These are phyloP conservation scores for Tachyglossus aculeatus DNA, from an alignment of 2,797 vertebrate species.

Conservation along the genomic window DNA sequence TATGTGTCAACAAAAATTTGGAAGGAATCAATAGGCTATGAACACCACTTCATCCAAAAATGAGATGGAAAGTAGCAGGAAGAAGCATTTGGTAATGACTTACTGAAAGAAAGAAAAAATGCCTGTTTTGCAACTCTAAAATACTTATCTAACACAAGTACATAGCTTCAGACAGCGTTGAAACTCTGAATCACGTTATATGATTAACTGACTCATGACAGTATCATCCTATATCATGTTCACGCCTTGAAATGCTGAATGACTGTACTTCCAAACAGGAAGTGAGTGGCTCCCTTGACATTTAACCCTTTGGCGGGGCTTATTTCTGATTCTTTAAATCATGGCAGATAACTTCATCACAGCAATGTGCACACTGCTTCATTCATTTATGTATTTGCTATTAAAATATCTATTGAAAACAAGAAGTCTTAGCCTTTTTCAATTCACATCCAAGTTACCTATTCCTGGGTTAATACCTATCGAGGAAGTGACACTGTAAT, in stretches of 20 bases:
- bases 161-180: background rate
- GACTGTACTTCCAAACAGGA: constrained; percentile 22
- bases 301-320: background rate
- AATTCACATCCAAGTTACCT: background rate
- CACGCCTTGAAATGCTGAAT: background rate
- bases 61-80: background rate
- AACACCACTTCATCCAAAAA: background rate
- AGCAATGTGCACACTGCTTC: background rate
- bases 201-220: background rate
- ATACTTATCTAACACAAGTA: background rate
- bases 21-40: too few species aligned
- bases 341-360: too few species aligned
- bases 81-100: background rate
- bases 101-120: background rate
- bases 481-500: background rate
- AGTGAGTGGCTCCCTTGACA: background rate
- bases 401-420: background rate
- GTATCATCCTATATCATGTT: background rate
- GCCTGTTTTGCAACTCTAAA: background rate
- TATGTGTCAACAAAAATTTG: too few species aligned
- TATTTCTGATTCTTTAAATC: background rate
- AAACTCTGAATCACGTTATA: constrained; percentile 1
- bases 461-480: background rate
- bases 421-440: background rate
- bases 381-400: background rate